phyloP scores from a whole-genome alignment of 2,113 vertebrate species.

The Hyaena hyaena region DNA sequence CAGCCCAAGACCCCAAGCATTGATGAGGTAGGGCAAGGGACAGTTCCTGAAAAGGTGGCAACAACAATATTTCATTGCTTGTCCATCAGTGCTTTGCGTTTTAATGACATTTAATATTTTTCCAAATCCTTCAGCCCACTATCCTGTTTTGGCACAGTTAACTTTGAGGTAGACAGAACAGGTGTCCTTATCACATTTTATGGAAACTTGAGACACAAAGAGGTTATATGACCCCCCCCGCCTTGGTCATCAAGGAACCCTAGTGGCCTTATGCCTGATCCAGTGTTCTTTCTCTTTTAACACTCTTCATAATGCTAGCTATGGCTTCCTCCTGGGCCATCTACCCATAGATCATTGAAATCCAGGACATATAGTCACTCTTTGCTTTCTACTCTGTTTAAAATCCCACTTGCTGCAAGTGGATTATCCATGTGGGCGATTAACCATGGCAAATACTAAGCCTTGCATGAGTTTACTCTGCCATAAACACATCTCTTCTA shows the following conservation, averaged over 20 bases:
- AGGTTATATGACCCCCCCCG: not conserved
- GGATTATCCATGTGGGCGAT: not conserved
- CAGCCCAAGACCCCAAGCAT: not conserved
- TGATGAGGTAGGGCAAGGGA: not conserved
- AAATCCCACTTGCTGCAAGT: conserved; percentile 37
- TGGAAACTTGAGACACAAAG: not conserved
- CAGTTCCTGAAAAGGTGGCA: not conserved
- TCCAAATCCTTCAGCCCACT: not conserved
- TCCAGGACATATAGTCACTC: not conserved
- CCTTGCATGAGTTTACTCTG: not conserved
- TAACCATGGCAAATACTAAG: not conserved
- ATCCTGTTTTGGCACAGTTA: not conserved
- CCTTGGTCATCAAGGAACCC: not conserved
- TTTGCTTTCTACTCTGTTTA: conserved; percentile 39
- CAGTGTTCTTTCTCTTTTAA: not conserved
- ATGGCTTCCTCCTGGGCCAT: not conserved
- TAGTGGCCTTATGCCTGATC: not conserved
- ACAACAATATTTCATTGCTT: not conserved
- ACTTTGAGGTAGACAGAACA: not conserved
- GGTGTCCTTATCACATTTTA: not conserved
- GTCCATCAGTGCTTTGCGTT: not conserved
- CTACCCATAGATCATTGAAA: not conserved
- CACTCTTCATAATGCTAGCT: not conserved
- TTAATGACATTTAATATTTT: not conserved
- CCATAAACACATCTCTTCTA: conserved; percentile 49